These are phyloP conservation scores for Oncopeltus fasciatus DNA, from an alignment of 1,140 invertebrate genomes.

Conservation along the genomic window DNA sequence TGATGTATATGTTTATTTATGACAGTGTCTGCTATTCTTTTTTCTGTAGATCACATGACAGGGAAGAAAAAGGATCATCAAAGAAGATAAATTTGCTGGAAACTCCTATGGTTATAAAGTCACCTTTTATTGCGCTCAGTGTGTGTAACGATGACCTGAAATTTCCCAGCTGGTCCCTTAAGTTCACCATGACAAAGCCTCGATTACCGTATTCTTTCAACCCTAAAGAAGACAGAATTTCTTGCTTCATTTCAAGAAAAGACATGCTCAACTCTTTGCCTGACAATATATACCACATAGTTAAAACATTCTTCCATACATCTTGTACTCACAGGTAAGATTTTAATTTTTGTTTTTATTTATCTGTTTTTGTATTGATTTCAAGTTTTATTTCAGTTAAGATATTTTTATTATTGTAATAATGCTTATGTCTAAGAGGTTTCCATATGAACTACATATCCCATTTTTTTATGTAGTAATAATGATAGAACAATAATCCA, in stretches of 20 bases:
- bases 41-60: not conserved
- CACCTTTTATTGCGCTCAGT: not conserved
- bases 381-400: too few relatives aligned
- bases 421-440: too few relatives aligned
- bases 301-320: constrained; percentile 6
- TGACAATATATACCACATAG: constrained; percentile 1
- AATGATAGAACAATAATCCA: too few relatives aligned
- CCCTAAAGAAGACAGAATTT: not conserved
- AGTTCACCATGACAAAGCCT: not conserved
- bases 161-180: constrained; percentile 9
- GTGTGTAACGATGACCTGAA: not conserved
- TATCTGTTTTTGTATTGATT: not conserved
- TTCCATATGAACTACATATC: too few relatives aligned
- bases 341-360: not conserved
- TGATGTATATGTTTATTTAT: too few relatives aligned
- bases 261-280: constrained; percentile 11
- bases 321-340: constrained; percentile 5
- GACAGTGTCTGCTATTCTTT: too few relatives aligned
- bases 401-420: too few relatives aligned
- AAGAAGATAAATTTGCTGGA: constrained; percentile 17
- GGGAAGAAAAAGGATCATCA: not conserved
- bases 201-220: constrained; percentile 1
- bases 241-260: not conserved
- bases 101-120: constrained; percentile 18
- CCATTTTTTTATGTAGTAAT: too few relatives aligned